A percentile compares a stretch with the other conserved stretches of the same genome.
These are phyloP conservation scores for Caenorhabditis doughertyi DNA, from an alignment of 2,888 invertebrate species.

Conservation along the genomic window DNA sequence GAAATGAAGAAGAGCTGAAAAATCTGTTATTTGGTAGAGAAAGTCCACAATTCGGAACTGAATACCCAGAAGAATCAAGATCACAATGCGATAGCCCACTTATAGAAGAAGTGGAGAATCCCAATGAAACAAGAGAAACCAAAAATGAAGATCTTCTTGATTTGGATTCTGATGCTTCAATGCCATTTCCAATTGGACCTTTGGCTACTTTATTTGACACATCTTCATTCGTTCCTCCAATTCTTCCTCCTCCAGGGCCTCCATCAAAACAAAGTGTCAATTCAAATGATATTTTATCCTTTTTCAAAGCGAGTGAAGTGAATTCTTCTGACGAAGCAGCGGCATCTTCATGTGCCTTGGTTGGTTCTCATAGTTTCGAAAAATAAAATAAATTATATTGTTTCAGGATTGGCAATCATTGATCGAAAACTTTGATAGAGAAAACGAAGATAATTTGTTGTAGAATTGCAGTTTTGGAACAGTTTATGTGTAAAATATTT, in stretches of 20 bases:
- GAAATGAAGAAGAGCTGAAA: constrained; percentile 57
- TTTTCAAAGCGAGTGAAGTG: constrained; percentile 43
- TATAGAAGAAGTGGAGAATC: constrained; percentile 28
- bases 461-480: not conserved
- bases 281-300: constrained; percentile 51
- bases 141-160: constrained; percentile 49
- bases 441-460: constrained; percentile 59
- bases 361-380: constrained; percentile 9
- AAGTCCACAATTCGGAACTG: constrained; percentile 59
- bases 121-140: not conserved
- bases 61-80: constrained; percentile 40
- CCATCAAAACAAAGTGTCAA: not conserved
- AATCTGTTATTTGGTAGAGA: constrained; percentile 70
- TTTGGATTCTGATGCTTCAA: constrained; percentile 46
- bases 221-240: constrained; percentile 44
- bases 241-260: constrained; percentile 57
- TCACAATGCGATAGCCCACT: constrained; percentile 67
- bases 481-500: constrained; percentile 15
- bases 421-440: constrained; percentile 48
- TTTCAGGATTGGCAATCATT: constrained; percentile 61
- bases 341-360: constrained; percentile 20
- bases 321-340: constrained; percentile 1
- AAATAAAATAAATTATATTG: not conserved
- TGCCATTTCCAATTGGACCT: constrained; percentile 58
- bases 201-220: constrained; percentile 49